Evolutionary conservation across 2,797 vertebrate species (phyloP).

Genomic region (Emys orbicularis): DNA sequence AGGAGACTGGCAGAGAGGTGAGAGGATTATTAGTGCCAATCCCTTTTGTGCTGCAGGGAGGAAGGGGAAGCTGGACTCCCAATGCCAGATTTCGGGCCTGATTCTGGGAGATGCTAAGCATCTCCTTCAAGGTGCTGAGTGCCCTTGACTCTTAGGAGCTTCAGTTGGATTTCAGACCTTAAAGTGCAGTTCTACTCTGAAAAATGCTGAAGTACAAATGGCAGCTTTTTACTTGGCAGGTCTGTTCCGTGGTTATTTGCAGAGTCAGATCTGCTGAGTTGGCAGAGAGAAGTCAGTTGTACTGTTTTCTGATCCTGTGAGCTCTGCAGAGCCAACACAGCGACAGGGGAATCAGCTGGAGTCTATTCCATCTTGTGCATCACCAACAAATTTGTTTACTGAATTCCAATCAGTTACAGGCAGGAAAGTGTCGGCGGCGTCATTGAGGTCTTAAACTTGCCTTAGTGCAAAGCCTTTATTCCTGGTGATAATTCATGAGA

Average conservation of each 20-base stretch:
- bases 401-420: conserved; percentile 40
- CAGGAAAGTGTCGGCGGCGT: background rate
- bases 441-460: background rate
- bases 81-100: background rate
- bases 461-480: conserved; percentile 7
- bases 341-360: background rate
- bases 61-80: background rate
- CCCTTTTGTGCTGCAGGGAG: background rate
- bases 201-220: background rate
- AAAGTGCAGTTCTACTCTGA: background rate
- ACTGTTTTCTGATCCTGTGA: background rate
- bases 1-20: background rate
- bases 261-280: background rate
- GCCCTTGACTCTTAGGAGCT: background rate
- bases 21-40: conserved; percentile 9
- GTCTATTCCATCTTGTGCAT: background rate
- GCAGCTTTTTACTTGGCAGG: background rate
- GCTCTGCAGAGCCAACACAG: background rate
- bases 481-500: background rate
- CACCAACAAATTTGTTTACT: conserved; percentile 20
- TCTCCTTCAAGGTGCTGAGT: background rate
- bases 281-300: background rate
- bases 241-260: accelerated
- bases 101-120: background rate
- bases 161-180: conserved; percentile 20